phyloP scores from a whole-genome alignment of 2,888 invertebrate genomes.

The Leucophenga montana region DNA sequence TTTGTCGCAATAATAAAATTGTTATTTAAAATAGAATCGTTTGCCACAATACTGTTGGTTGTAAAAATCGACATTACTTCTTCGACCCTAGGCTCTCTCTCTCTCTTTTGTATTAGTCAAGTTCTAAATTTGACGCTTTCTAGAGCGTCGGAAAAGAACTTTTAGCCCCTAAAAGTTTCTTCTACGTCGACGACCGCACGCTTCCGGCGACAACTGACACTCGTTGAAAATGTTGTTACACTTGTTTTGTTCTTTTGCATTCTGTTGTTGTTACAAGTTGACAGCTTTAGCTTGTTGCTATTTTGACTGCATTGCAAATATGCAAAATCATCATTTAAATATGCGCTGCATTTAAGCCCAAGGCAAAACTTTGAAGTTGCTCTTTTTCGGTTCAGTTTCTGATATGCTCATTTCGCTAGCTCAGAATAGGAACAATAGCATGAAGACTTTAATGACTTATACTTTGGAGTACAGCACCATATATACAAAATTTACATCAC shows the following conservation, averaged over 20 bases:
- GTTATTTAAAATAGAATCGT: too few species aligned
- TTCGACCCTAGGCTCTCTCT: too few species aligned
- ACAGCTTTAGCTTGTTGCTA: constrained; percentile 39
- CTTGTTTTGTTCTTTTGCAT: constrained; percentile 16
- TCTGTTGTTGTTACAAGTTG: constrained; percentile 37
- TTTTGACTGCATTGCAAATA: not conserved
- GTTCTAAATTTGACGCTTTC: too few species aligned
- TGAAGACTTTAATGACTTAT: constrained; percentile 15
- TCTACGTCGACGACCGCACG: constrained; percentile 56
- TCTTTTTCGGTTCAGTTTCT: not conserved
- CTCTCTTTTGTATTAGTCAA: too few species aligned
- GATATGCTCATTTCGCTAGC: not conserved
- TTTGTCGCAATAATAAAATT: too few species aligned
- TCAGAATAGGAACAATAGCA: not conserved
- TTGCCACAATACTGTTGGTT: too few species aligned
- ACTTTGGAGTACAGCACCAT: constrained; percentile 1
- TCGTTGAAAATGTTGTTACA: constrained; percentile 13
- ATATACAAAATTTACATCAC: constrained; percentile 19
- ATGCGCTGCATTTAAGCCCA: not conserved
- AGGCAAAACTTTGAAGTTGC: not conserved
- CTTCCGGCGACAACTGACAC: constrained; percentile 20
- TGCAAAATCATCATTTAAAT: too few species aligned
- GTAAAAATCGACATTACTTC: too few species aligned
- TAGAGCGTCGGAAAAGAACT: constrained; percentile 50
- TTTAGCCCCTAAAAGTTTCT: constrained; percentile 66